These are phyloP conservation scores for Halcyon senegalensis DNA, from an alignment of 2,113 vertebrate genomes.

Conservation along the genomic window DNA sequence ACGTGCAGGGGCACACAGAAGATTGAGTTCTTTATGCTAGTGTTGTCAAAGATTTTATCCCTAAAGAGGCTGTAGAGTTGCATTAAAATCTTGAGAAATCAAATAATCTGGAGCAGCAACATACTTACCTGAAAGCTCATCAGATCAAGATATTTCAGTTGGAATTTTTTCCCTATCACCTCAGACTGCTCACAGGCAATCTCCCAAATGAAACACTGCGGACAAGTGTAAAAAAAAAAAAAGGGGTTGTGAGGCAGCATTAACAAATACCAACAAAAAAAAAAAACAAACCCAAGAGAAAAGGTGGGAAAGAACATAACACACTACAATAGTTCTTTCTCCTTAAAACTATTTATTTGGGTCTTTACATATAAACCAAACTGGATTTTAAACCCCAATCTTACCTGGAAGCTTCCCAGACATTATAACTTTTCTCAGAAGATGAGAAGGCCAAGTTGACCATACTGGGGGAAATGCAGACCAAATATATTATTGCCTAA, in stretches of 20 bases:
- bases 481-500: background rate
- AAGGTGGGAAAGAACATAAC: background rate
- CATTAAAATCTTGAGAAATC: background rate
- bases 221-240: too few species aligned
- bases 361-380: background rate
- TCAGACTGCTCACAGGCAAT: background rate
- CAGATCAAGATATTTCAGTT: background rate
- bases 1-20: background rate
- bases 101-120: background rate
- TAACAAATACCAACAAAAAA: background rate
- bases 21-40: background rate
- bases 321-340: background rate
- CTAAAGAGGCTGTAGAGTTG: background rate
- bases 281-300: background rate
- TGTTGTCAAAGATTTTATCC: background rate
- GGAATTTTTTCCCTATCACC: background rate
- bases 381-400: background rate
- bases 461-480: background rate
- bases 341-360: background rate
- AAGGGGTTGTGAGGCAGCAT: background rate
- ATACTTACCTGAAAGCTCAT: background rate
- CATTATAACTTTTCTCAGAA: background rate
- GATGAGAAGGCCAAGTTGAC: background rate
- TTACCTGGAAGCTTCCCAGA: background rate
- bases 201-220: fast-evolving